Base-by-base conservation (phyloP, 2,113 vertebrate species). In the Chaetops frenatus region DNA sequence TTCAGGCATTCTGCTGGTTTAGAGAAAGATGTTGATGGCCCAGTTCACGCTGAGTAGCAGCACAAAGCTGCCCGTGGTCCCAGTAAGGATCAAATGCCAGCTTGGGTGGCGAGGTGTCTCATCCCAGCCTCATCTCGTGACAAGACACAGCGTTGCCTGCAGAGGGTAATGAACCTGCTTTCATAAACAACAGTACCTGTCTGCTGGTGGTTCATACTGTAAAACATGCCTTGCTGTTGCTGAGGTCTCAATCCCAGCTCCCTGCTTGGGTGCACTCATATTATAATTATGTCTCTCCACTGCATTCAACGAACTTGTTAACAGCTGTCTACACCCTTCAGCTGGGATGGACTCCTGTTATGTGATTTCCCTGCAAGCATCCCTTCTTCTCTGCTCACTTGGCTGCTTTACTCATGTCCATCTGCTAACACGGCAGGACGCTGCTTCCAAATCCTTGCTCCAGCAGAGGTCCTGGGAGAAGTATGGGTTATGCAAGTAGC, bases 371-470 rank as follows among this genome's bases (percentile, higher is more conserved):
- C 66, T 35, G 54, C 58, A 60, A 94, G 47, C 25, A 89, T 27
- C 28, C 31, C 85, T 70, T 95, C 96, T 71, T 73, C 61, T 72
- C 66, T 51, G 23, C 58, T 83, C n/a, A 90, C 97, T 96, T 90
- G 58, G 60, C 93, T 96, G 81, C 56, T 79, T 96, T 57, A 79
- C 67, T 38, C 16, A 1, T 35, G 50, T 35, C 48, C 74, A 86
- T 96, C 84, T 97, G 87, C 62, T 86, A 80, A 71, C 4, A 7
- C 77, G 67, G 23, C 57, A 95, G 72, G 90, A 93, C 81, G 85
- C 81, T 96, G 77, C 65, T 94, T 94, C 60, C 76, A 92, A 81
- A 69, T 27, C 40, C 42, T 77, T 83, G n/a, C 21, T 90, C 51
- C 88, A 58, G 56, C 77, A 84, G 84, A 80, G 71, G 40, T 95